A percentile compares a stretch with the other conserved stretches of the same genome.
Conservation (phyloP, 2,888 invertebrate species). For the Macrophya alboannulata region DNA sequence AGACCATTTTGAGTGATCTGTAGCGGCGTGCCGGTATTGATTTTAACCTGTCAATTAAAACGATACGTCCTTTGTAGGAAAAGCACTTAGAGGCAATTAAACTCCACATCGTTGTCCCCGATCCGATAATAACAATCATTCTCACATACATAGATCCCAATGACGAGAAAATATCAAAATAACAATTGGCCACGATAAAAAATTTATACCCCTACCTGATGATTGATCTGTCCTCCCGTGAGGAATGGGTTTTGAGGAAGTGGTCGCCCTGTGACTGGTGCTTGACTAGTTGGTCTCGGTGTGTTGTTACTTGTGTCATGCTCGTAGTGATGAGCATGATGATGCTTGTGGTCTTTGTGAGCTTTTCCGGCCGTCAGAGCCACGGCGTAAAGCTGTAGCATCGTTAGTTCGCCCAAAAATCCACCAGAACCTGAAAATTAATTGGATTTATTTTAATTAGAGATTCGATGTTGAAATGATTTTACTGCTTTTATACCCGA, state of each 20-base stretch:
- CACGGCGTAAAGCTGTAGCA: slow-evolving; percentile 90
- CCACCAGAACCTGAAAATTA: slow-evolving; percentile 83
- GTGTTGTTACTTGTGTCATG: slow-evolving; percentile 86
- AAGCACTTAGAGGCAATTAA: neutral
- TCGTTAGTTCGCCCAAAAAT: slow-evolving; percentile 89
- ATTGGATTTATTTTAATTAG: neutral
- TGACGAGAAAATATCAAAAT: neutral
- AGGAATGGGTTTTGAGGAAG: slow-evolving; percentile 82
- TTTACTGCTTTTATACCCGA: neutral
- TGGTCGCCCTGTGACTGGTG: slow-evolving; percentile 82
- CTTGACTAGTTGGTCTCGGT: slow-evolving; percentile 83
- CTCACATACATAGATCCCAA: neutral
- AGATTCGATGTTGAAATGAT: neutral
- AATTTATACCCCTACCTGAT: slow-evolving; percentile 77
- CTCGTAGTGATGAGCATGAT: slow-evolving; percentile 91
- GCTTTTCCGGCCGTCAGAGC: slow-evolving; percentile 93
- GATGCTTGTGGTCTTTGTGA: slow-evolving; percentile 93
- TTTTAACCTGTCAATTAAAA: slow-evolving; percentile 70
- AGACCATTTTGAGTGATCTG: slow-evolving; percentile 74
- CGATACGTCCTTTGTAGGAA: neutral
- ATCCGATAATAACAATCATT: neutral
- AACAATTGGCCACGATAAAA: neutral
- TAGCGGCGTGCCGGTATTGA: slow-evolving; percentile 74
- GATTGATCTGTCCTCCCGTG: slow-evolving; percentile 85
- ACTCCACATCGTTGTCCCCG: neutral